Conservation (phyloP, 2,888 invertebrate genomes). For the Caenorhabditis japonica region DNA sequence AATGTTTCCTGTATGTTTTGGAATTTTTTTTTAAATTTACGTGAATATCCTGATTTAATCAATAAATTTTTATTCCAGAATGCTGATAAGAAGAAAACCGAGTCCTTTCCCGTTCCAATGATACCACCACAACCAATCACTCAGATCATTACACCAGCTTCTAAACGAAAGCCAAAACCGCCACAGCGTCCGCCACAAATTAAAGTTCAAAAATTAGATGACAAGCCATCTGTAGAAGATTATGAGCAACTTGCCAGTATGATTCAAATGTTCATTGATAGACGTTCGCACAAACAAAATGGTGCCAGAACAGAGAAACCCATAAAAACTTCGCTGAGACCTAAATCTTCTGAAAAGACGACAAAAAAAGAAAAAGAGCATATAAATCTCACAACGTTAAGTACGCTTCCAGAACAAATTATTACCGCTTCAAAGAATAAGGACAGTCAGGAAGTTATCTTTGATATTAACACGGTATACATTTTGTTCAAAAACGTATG, state of each 20-base stretch:
- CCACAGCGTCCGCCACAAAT: conserved; percentile 5
- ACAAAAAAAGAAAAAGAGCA: not conserved
- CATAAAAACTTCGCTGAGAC: not conserved
- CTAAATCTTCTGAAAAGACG: conserved; percentile 4
- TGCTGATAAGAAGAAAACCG: not conserved
- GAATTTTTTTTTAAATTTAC: too few relatives aligned
- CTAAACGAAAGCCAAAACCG: conserved; percentile 24
- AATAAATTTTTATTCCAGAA: not conserved
- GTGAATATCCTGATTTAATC: not conserved
- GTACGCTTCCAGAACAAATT: conserved; percentile 29
- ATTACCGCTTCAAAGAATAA: conserved; percentile 23
- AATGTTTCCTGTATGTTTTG: conserved; percentile 35
- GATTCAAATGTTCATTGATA: conserved; percentile 49
- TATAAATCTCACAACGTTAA: conserved; percentile 11
- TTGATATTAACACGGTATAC: conserved; percentile 31
- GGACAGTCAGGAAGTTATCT: conserved; percentile 31
- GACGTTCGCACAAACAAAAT: conserved; percentile 29
- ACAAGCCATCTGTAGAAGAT: conserved; percentile 42
- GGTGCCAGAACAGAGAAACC: conserved; percentile 8
- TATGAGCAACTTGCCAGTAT: conserved; percentile 54
- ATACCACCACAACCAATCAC: conserved; percentile 44
- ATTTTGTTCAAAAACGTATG: not conserved
- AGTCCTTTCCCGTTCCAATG: conserved; percentile 3
- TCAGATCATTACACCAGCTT: conserved; percentile 40
- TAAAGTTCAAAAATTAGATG: not conserved